Percentiles rank a stretch among this genome's conserved stretches.
These are phyloP conservation scores for Muraenolepis orangiensis DNA, from an alignment of 2,797 vertebrate genomes.

Conservation along the genomic window DNA sequence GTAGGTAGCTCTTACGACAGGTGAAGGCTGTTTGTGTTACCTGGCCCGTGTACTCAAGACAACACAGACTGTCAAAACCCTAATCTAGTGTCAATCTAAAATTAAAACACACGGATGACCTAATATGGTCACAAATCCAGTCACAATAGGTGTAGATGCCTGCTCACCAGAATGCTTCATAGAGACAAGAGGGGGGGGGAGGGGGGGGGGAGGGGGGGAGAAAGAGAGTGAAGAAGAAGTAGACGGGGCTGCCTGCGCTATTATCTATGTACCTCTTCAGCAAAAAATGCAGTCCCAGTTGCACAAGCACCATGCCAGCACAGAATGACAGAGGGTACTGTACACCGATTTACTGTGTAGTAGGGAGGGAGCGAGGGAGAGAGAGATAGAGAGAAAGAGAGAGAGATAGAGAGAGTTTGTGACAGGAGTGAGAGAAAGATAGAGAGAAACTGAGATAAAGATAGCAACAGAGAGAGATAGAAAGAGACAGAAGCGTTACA, in stretches of 20 bases:
- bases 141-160: conserved; percentile 43
- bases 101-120: neutral
- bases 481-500: conserved; percentile 79
- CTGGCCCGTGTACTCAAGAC: neutral
- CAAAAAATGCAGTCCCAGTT: conserved; percentile 95
- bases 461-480: conserved; percentile 32
- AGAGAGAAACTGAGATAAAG: no score
- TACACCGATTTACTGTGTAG: conserved; percentile 99
- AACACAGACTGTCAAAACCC: neutral
- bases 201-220: conserved; percentile 28
- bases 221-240: conserved; percentile 38
- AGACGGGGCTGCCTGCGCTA: conserved; percentile 89
- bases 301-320: conserved; percentile 99
- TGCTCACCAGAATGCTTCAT: conserved; percentile 62
- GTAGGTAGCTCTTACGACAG: no score
- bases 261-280: conserved; percentile 94
- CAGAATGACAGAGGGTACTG: conserved; percentile 99
- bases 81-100: neutral
- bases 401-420: conserved; percentile 59
- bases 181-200: conserved; percentile 30
- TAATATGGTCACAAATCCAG: neutral
- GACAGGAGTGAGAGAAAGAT: conserved; percentile 61
- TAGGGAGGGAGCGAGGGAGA: conserved; percentile 90
- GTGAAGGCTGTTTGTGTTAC: neutral
- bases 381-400: conserved; percentile 58